Base-by-base conservation (phyloP, 2,888 invertebrate genomes). In the Pristionchus maxplancki region DNA sequence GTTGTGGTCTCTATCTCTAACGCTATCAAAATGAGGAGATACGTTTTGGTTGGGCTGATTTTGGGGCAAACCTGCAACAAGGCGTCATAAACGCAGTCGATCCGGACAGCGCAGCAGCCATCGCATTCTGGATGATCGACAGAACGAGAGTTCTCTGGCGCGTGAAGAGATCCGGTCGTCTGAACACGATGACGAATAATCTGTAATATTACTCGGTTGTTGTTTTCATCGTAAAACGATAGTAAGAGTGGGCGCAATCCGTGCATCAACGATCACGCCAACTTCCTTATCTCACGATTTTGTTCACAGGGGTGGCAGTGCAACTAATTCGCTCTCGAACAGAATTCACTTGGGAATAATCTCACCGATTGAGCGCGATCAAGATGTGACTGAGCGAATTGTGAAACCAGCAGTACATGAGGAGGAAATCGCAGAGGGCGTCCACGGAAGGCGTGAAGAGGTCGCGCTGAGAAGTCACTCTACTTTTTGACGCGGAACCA, bases 381-480 rank as follows among this genome's bases (percentile, higher is more conserved):
- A 74, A 24, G 3, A 74, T 37, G 40, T 74, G 74, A 3, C 37
- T 20, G 37, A 74, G 74, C 20, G 74, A 74, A 17, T 74, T 74
- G 74, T 74, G 74, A 40, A 40, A 74, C 74, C 74, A 74, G 74
- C 74, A 74, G 74, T 74, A 74, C 74, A 74, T 74, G n/a, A 74
- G 20, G 37, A 37, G 11, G 17, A 37, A 24, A n/a, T 74, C 74
- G 37, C n/a, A 17, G 9, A 24, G 1, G 37, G n/a, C 17, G 20
- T 74, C 40, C 6, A 20, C 37, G 17, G 15, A 37, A 6, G 74
- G 24, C 34, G 74, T 6, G 24, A 74, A 40, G 20, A 74, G 37
- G n/a, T 37, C 74, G 9, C 20, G 5, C 71, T 58, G 58, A 58
- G 24, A 20, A 58, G 11, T 13, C n/a, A n/a, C n/a, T n/a, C n/a